Base-by-base conservation (phyloP, 2,888 invertebrate genomes). In the Cheilosia impressa region DNA sequence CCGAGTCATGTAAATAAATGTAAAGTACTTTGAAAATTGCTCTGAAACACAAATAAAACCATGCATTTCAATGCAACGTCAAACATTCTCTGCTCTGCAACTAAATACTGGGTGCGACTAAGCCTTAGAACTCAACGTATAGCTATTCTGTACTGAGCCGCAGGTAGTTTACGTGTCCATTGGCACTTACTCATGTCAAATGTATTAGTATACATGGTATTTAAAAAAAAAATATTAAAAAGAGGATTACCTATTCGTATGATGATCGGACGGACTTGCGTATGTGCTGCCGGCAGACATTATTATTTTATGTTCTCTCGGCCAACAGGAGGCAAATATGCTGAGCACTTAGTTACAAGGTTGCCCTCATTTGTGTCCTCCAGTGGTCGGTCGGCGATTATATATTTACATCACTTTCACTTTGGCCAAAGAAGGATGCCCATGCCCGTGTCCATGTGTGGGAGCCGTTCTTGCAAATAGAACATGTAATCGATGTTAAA, bases 101-200 rank as follows among this genome's bases (percentile, higher is more conserved):
- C 24, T 24, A 65, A 78, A 72, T 55, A 78, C 78, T 73, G 78
- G 83, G 83, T 72, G 78, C 72, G 82, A 82, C 78, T 62, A 41
- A 58, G 22, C 52, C 58, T 55, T 71, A 77, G 82, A 82, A 82
- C 77, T 45, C 43, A 38, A 66, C 45, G 43, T 4, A 22, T 22
- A 15, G 34, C 6, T 24, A 62, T 63, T 65, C 43, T 58, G 24
- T 7, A 15, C 38, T 43, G 10, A 58, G 73, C 78, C 72, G 69
- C 73, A 65, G 73, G 72, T 73, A 72, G 78, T 52, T 78, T 73
- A 73, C 83, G 83, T 83, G 83, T 78, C 78, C 73, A 78, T 73
- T 73, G 83, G 83, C 83, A 83, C 78, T 83, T 83, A 83, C 78
- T 83, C 83, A 83, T 83, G 83, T 83, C 57, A 73, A 72, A 58